Evolutionary conservation across 1,140 invertebrate genomes (phyloP).

Genomic region (Atta colombica): DNA sequence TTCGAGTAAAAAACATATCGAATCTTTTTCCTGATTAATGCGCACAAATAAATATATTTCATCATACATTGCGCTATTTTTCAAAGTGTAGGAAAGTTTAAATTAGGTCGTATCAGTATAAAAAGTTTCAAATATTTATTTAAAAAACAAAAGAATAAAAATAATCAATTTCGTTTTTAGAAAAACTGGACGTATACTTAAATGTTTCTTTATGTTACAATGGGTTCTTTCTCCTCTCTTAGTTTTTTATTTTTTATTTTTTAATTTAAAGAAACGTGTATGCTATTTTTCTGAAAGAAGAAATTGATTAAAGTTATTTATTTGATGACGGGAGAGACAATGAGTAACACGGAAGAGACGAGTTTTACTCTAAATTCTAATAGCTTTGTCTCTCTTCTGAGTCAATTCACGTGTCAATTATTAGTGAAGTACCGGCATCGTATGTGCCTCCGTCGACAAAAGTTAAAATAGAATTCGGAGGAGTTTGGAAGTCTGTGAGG

Average conservation of each 20-base stretch:
- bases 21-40: background rate
- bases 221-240: no score
- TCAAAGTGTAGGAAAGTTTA: background rate
- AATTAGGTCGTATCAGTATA: background rate
- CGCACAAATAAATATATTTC: background rate
- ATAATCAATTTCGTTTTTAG: background rate
- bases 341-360: background rate
- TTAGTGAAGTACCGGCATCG: background rate
- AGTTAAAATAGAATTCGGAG: conserved; percentile 42
- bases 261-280: no score
- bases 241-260: no score
- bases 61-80: background rate
- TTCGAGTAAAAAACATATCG: background rate
- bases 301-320: background rate
- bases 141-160: background rate
- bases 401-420: conserved; percentile 1
- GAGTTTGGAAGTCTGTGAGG: background rate
- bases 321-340: background rate
- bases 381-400: conserved; percentile 4
- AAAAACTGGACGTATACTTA: no score
- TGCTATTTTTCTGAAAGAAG: no score
- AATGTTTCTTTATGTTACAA: no score
- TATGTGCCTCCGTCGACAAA: background rate
- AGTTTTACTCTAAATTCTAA: background rate
- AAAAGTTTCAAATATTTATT: background rate